Evolutionary conservation across 2,797 vertebrate species (phyloP), one percentile per base, ranked within the genome.

Genomic region (Diplodus sargus): DNA sequence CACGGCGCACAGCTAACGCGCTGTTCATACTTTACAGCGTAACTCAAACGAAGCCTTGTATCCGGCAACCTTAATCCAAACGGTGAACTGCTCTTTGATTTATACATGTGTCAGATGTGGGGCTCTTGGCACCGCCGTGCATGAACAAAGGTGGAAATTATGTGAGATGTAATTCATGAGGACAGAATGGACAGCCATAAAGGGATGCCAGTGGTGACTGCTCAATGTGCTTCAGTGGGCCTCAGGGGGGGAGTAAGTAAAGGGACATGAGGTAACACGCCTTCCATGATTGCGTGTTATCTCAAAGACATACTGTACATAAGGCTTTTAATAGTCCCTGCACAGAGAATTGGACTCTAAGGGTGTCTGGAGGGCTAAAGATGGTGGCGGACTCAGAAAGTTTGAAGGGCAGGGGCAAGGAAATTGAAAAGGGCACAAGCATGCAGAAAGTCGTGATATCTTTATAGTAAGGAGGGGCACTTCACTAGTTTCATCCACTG

Each of bases 121-220:
- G 82, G 82, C 82, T 90, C 70, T 73, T 78, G 88, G 87, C 86
- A 87, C 51, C 22, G 42, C 48, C 4, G 63, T 76, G 75, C 81
- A 72, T 73, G 87, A 93, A 90, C 86, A 89, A 90, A 90, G 84
- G 87, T 89, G 80, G 74, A 82, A 89, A 89, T 92, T 81, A 91
- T 88, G 80, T 82, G 82, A 54, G 68, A 76, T 81, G 85, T 91
- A 91, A 91, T 92, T 92, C 89, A 89, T n/a, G 70, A 54, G 75
- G 82, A 88, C 88, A 87, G 89, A 88, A 87, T 84, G 86, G 89
- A 90, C 83, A 78, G 82, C 90, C 85, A 82, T 91, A 90, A 92
- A 92, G 82, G 81, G 84, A 86, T 87, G 79, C 49, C 45, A 17
- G 84, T 83, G 87, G 87, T 84, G 84, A 83, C 89, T 80, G 76